Conservation (phyloP, 1,140 invertebrate species). For the Drosophila truncata region DNA sequence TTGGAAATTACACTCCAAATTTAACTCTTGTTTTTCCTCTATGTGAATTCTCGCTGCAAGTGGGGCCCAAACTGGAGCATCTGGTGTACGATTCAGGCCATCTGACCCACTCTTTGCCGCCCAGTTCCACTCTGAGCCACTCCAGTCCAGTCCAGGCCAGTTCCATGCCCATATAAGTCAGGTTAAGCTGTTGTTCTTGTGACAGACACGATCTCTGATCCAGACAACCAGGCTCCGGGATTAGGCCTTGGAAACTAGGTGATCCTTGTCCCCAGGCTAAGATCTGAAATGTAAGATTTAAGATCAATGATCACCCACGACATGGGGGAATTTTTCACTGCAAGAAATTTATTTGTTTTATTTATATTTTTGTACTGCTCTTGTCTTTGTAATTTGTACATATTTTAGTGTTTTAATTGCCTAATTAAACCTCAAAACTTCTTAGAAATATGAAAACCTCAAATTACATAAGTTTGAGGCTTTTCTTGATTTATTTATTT, state of each 20-base stretch:
- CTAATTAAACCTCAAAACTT: background rate
- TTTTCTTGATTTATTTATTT: background rate
- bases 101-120: slow-evolving; percentile 64
- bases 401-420: background rate
- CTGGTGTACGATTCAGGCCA: slow-evolving; percentile 44
- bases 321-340: background rate
- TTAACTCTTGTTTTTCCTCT: slow-evolving; percentile 60
- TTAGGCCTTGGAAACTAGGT: slow-evolving; percentile 18
- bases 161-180: slow-evolving; percentile 10
- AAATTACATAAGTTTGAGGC: background rate
- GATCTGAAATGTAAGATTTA: background rate
- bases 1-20: slow-evolving; percentile 51
- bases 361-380: too few species aligned
- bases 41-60: slow-evolving; percentile 30
- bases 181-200: slow-evolving; percentile 1
- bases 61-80: slow-evolving; percentile 29
- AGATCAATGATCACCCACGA: background rate
- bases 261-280: slow-evolving; percentile 21
- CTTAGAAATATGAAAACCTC: background rate
- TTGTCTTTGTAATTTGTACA: background rate
- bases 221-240: slow-evolving; percentile 22
- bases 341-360: background rate
- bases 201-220: slow-evolving; percentile 4
- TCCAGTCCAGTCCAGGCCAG: slow-evolving; percentile 29
- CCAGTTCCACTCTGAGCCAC: slow-evolving; percentile 28